A percentile compares a stretch with the other conserved stretches of the same genome.
phyloP scores from a whole-genome alignment of 1,140 invertebrate genomes.

The Eumeta japonica region DNA sequence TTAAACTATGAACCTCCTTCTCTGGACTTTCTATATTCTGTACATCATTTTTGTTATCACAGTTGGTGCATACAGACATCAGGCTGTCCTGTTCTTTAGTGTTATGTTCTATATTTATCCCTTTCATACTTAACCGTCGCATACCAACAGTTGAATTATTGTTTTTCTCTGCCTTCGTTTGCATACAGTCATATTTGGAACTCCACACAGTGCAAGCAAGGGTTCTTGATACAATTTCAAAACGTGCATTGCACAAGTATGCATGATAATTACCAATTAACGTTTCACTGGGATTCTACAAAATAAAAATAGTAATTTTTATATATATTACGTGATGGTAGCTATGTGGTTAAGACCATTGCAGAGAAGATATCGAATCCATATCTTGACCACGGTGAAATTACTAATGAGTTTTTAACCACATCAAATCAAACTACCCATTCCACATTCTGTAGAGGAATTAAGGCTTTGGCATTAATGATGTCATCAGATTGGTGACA shows the following conservation, averaged over 20 bases:
- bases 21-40: constrained; percentile 46
- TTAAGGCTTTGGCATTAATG: too few species aligned
- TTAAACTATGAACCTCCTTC: constrained; percentile 39
- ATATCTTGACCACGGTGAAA: too few species aligned
- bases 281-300: constrained; percentile 52
- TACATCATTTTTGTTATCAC: constrained; percentile 30
- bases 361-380: too few species aligned
- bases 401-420: too few species aligned
- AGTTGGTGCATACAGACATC: constrained; percentile 38
- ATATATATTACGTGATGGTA: too few species aligned
- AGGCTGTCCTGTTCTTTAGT: constrained; percentile 40
- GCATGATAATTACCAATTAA: constrained; percentile 79
- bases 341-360: too few species aligned
- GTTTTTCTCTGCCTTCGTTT: constrained; percentile 36
- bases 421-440: too few species aligned
- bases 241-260: constrained; percentile 78
- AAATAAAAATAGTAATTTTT: constrained; percentile 13
- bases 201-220: constrained; percentile 77
- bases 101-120: constrained; percentile 22
- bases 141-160: constrained; percentile 45
- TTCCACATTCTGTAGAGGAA: too few species aligned
- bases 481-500: too few species aligned
- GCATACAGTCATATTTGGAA: constrained; percentile 66
- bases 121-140: too few species aligned
- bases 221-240: constrained; percentile 71